Evolutionary conservation across 2,888 invertebrate species (phyloP).

Genomic region (Chrysolina oricalcia): DNA sequence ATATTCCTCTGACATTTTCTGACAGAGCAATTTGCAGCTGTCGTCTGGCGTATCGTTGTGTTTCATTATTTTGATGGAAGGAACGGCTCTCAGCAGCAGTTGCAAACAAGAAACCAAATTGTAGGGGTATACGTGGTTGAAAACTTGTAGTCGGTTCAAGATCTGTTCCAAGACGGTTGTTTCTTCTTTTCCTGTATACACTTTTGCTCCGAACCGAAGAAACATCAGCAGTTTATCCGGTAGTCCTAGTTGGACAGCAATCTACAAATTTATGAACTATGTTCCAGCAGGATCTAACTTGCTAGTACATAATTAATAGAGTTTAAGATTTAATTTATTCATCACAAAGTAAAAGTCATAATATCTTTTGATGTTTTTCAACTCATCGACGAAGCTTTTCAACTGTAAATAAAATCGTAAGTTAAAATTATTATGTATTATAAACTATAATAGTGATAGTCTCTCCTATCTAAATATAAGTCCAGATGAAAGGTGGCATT

Average conservation of each 20-base stretch:
- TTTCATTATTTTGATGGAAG: conserved; percentile 74
- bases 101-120: conserved; percentile 82
- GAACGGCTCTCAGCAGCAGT: conserved; percentile 79
- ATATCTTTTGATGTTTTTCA: too few species aligned
- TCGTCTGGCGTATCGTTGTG: conserved; percentile 63
- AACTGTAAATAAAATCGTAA: too few species aligned
- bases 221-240: conserved; percentile 85
- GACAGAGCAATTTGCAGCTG: conserved; percentile 39
- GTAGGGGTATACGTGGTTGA: conserved; percentile 78
- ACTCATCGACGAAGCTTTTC: too few species aligned
- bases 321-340: too few species aligned
- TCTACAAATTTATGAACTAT: conserved; percentile 37
- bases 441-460: too few species aligned
- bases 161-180: conserved; percentile 78
- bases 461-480: too few species aligned
- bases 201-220: conserved; percentile 81
- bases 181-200: conserved; percentile 77
- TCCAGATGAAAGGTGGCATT: too few species aligned
- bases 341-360: too few species aligned
- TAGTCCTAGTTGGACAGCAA: conserved; percentile 81
- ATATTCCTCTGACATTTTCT: conserved; percentile 65
- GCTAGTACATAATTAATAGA: too few species aligned
- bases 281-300: too few species aligned
- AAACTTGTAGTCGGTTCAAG: conserved; percentile 63
- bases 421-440: too few species aligned